Conservation (phyloP, 2,797 vertebrate species). For the Periophthalmus magnuspinnatus region DNA sequence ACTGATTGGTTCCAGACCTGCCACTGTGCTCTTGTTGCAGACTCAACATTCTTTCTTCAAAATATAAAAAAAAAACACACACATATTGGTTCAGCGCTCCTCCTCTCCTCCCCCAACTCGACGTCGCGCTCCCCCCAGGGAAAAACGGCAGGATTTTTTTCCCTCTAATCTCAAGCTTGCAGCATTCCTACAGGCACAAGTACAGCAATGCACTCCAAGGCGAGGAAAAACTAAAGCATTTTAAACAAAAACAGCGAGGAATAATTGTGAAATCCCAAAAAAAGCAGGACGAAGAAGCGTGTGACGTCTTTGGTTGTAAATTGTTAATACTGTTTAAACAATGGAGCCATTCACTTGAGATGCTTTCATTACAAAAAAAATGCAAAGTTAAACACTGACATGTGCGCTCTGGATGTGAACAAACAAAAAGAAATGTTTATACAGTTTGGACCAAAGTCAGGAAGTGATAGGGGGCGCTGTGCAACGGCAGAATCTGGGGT, state of each 20-base stretch:
- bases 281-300: not conserved
- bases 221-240: slow-evolving; percentile 10
- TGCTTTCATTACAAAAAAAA: slow-evolving; percentile 41
- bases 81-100: slow-evolving; percentile 34
- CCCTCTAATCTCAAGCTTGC: slow-evolving; percentile 57
- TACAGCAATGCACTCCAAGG: slow-evolving; percentile 47
- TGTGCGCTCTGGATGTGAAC: slow-evolving; percentile 12
- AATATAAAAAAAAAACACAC: slow-evolving; percentile 45
- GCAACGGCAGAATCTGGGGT: slow-evolving; percentile 12
- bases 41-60: slow-evolving; percentile 82
- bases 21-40: slow-evolving; percentile 78
- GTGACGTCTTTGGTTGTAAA: slow-evolving; percentile 43
- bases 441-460: slow-evolving; percentile 19
- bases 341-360: slow-evolving; percentile 36
- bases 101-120: slow-evolving; percentile 62
- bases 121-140: slow-evolving; percentile 46
- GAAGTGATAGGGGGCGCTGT: slow-evolving; percentile 22
- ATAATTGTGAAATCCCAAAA: slow-evolving; percentile 33
- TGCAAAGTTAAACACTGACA: slow-evolving; percentile 31
- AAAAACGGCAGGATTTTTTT: slow-evolving; percentile 19
- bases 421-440: slow-evolving; percentile 12
- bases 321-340: slow-evolving; percentile 36
- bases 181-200: slow-evolving; percentile 53
- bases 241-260: slow-evolving; percentile 6
- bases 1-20: slow-evolving; percentile 80